phyloP scores from a whole-genome alignment of 2,888 invertebrate genomes.

The Colostygia pectinataria region DNA sequence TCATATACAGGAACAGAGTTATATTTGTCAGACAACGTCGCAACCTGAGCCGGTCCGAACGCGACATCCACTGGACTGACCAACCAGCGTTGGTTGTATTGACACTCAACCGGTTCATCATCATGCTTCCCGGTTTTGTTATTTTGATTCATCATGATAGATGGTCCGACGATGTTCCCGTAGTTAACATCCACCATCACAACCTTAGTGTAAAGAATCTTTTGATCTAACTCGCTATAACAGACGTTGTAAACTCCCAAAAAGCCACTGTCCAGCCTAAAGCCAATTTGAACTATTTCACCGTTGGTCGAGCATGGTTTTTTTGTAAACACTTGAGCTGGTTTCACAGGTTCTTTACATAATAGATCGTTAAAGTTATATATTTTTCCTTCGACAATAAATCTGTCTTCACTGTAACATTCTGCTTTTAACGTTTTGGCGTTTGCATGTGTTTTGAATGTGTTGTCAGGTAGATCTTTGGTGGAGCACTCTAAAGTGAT shows the following conservation, averaged over 20 bases:
- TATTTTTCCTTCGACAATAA: conserved; percentile 22
- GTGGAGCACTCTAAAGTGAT: conserved; percentile 25
- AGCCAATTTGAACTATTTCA: conserved; percentile 22
- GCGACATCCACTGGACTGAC: conserved; percentile 14
- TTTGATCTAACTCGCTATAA: conserved; percentile 16
- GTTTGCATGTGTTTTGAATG: conserved; percentile 19
- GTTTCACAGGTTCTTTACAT: conserved; percentile 19
- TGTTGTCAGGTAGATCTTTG: conserved; percentile 15
- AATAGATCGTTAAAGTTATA: conserved; percentile 25
- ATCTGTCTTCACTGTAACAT: conserved; percentile 28
- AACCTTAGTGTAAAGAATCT: conserved; percentile 14
- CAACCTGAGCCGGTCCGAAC: conserved; percentile 22
- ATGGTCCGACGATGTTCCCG: conserved; percentile 9
- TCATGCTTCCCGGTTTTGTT: background rate
- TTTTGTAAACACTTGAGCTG: conserved; percentile 7
- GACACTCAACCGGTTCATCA: conserved; percentile 5
- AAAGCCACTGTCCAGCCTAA: conserved; percentile 15
- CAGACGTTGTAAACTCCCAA: conserved; percentile 26
- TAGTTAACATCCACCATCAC: conserved; percentile 9
- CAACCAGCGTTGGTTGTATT: conserved; percentile 8
- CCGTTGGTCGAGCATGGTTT: conserved; percentile 14
- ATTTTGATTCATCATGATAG: conserved; percentile 8
- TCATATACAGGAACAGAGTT: conserved; percentile 23
- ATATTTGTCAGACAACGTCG: conserved; percentile 12
- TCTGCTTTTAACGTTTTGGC: conserved; percentile 21